Conservation (phyloP, 2,797 vertebrate species). For the Antrozous pallidus region DNA sequence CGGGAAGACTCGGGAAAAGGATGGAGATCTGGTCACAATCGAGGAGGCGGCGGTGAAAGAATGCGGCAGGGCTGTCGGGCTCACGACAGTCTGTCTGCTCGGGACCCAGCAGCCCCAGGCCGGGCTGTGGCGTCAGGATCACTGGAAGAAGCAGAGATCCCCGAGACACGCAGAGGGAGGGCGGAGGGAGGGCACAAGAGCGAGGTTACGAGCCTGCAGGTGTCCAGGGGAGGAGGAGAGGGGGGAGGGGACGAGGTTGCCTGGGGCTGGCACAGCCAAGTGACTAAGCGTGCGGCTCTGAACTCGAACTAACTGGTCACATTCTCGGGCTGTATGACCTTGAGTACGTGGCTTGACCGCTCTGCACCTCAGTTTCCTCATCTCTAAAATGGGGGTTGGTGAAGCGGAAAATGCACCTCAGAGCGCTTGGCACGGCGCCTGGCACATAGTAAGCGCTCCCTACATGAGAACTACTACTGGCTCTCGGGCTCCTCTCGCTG, state of each 20-base stretch:
- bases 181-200: neutral
- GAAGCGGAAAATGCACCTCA: slow-evolving; percentile 10
- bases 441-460: slow-evolving; percentile 43
- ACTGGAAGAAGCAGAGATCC: neutral
- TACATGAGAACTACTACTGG: neutral
- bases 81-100: neutral
- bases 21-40: neutral
- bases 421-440: slow-evolving; percentile 52
- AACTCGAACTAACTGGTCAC: slow-evolving; percentile 34
- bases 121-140: neutral
- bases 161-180: neutral
- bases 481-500: slow-evolving; percentile 12
- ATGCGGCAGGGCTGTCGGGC: neutral
- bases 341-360: slow-evolving; percentile 47
- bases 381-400: neutral
- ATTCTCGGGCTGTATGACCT: slow-evolving; percentile 56
- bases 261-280: neutral
- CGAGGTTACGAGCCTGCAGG: slow-evolving; percentile 50
- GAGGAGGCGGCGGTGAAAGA: neutral
- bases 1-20: neutral
- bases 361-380: slow-evolving; percentile 59
- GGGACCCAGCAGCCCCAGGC: neutral
- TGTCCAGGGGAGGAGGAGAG: neutral
- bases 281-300: slow-evolving; percentile 27
- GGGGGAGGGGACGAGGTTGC: slow-evolving; percentile 12